These are phyloP conservation scores for Sinelater perroti DNA, from an alignment of 2,888 invertebrate species.

Conservation along the genomic window DNA sequence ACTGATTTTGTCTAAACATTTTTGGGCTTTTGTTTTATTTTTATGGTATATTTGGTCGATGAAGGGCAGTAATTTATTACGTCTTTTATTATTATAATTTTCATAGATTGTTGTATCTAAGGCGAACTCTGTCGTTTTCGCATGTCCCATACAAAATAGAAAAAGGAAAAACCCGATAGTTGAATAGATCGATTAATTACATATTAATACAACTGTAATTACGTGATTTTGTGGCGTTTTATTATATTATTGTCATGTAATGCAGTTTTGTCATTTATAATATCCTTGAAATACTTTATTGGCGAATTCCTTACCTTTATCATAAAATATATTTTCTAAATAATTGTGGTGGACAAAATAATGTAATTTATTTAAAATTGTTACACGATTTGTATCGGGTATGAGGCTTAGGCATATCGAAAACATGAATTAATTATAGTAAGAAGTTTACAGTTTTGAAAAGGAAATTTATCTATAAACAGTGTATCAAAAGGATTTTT, in stretches of 20 bases:
- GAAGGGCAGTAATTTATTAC: slow-evolving; percentile 39
- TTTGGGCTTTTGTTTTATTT: too few relatives aligned
- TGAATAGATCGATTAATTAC: slow-evolving; percentile 29
- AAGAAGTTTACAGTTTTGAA: slow-evolving; percentile 23
- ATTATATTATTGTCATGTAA: slow-evolving; percentile 24
- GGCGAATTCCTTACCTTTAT: slow-evolving; percentile 33
- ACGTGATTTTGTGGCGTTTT: slow-evolving; percentile 16
- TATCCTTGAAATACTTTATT: slow-evolving; percentile 23
- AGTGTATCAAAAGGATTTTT: slow-evolving; percentile 32
- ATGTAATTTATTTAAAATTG: too few relatives aligned
- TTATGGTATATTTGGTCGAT: slow-evolving; percentile 34
- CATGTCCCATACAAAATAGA: too few relatives aligned
- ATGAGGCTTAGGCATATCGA: slow-evolving; percentile 23
- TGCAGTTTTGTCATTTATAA: slow-evolving; percentile 18
- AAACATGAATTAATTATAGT: slow-evolving; percentile 33
- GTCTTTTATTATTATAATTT: slow-evolving; percentile 40
- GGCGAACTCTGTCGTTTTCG: too few relatives aligned
- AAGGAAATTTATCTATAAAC: slow-evolving; percentile 31
- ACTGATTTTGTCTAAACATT: too few relatives aligned
- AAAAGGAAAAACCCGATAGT: slow-evolving; percentile 38
- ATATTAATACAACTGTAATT: slow-evolving; percentile 10
- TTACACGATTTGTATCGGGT: too few relatives aligned
- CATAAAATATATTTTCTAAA: slow-evolving; percentile 27
- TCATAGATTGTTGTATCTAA: slow-evolving; percentile 38
- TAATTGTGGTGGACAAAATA: too few relatives aligned